Conservation (phyloP, 2,797 vertebrate species). For the Thripadectes ignobilis region DNA sequence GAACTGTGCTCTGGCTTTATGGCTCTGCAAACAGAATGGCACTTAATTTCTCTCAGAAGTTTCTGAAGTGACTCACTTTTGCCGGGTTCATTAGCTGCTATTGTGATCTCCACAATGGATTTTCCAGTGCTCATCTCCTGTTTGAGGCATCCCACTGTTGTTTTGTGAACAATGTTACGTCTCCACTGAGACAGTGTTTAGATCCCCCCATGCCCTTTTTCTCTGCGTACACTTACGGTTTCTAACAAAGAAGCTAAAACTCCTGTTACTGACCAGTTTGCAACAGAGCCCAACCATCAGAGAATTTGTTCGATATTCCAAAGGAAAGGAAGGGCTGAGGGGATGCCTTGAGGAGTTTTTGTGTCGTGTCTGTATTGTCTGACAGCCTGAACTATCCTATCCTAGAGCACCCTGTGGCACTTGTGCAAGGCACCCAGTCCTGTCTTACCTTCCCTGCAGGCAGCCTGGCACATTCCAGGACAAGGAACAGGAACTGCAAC, state of each 20-base stretch:
- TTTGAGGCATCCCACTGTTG: background rate
- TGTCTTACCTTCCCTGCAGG: background rate
- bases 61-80: background rate
- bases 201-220: background rate
- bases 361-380: background rate
- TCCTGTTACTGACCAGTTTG: background rate
- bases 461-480: background rate
- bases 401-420: background rate
- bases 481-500: background rate
- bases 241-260: background rate
- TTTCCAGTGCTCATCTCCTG: background rate
- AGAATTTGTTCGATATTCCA: background rate
- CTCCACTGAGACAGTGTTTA: background rate
- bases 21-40: background rate
- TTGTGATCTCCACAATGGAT: background rate
- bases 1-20: background rate
- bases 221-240: background rate
- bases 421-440: fast-evolving
- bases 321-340: background rate
- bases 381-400: background rate
- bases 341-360: background rate
- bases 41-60: background rate
- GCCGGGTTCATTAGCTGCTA: background rate
- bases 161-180: background rate
- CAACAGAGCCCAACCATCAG: background rate